Conservation (phyloP, 1,140 invertebrate genomes). For the Euborellia annulipes region DNA sequence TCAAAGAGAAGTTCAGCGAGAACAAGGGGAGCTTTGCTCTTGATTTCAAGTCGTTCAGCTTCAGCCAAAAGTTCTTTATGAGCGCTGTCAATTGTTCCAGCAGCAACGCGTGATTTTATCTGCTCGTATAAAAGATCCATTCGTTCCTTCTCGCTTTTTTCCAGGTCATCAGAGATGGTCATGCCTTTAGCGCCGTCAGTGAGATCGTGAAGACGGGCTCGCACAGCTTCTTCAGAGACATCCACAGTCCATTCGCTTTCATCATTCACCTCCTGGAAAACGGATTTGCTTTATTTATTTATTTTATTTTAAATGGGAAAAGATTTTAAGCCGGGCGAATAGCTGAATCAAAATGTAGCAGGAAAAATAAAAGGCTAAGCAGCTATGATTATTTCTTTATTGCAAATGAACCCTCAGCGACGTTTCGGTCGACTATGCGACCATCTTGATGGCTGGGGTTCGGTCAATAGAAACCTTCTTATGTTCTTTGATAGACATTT, state of each 20-base stretch:
- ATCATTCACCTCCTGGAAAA: slow-evolving; percentile 44
- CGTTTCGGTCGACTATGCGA: too few relatives aligned
- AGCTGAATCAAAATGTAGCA: too few relatives aligned
- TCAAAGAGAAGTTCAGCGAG: slow-evolving; percentile 87
- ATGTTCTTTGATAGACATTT: too few relatives aligned
- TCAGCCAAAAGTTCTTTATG: slow-evolving; percentile 82
- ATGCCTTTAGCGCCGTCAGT: slow-evolving; percentile 85
- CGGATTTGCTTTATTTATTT: too few relatives aligned
- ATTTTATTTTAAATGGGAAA: too few relatives aligned
- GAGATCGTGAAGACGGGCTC: slow-evolving; percentile 70
- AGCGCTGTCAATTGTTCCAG: slow-evolving; percentile 36
- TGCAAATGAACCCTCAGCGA: too few relatives aligned
- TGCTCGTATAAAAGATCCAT: slow-evolving; percentile 88
- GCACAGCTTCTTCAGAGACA: slow-evolving; percentile 81
- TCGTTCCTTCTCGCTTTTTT: slow-evolving; percentile 90
- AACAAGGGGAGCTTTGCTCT: slow-evolving; percentile 75
- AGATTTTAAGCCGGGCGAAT: too few relatives aligned
- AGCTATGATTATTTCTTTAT: too few relatives aligned
- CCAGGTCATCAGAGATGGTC: slow-evolving; percentile 88
- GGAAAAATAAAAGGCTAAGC: too few relatives aligned
- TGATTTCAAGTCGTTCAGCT: slow-evolving; percentile 90
- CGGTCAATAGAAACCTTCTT: too few relatives aligned
- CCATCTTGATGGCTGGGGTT: too few relatives aligned
- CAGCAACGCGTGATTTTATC: slow-evolving; percentile 57
- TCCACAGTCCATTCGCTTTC: slow-evolving; percentile 90